phyloP scores from a whole-genome alignment of 1,140 invertebrate species.

The Macrocentrus cingulum region DNA sequence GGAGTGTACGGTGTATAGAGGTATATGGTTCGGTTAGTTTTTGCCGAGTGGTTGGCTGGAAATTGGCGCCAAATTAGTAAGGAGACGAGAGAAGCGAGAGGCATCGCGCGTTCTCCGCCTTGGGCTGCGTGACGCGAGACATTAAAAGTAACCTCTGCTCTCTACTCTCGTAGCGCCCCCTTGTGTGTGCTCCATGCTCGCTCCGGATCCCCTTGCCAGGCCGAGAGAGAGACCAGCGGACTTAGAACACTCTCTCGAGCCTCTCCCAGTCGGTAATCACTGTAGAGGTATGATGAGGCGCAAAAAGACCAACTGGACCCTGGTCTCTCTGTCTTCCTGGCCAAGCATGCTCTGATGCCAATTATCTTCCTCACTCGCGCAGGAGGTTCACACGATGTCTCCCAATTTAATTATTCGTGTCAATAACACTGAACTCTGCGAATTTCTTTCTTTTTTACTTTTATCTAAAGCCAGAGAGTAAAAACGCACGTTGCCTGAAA shows the following conservation, averaged over 20 bases:
- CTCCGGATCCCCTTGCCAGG: slow-evolving; percentile 32
- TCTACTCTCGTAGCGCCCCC: slow-evolving; percentile 31
- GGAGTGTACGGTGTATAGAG: slow-evolving; percentile 37
- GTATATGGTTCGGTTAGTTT: slow-evolving; percentile 60
- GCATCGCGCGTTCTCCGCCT: slow-evolving; percentile 43
- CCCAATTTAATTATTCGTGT: slow-evolving; percentile 1
- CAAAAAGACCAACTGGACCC: neutral
- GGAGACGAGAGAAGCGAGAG: slow-evolving; percentile 56
- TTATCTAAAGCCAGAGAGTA: too few species aligned
- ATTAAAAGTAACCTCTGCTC: slow-evolving; percentile 56
- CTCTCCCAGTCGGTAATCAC: slow-evolving; percentile 10
- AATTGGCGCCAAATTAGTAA: slow-evolving; percentile 62
- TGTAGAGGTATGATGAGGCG: neutral
- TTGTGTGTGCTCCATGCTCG: slow-evolving; percentile 23
- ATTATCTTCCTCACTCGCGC: slow-evolving; percentile 1
- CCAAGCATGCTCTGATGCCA: neutral
- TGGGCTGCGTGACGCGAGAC: slow-evolving; percentile 59
- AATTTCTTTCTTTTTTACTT: too few species aligned
- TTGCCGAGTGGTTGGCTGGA: slow-evolving; percentile 58
- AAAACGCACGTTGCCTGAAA: too few species aligned
- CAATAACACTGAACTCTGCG: neutral
- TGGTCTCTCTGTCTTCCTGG: neutral
- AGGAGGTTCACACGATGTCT: neutral
- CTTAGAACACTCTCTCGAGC: slow-evolving; percentile 8
- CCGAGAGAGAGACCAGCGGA: slow-evolving; percentile 7